Conservation (phyloP, 2,797 vertebrate genomes). For the Schizothorax lantsangensis region DNA sequence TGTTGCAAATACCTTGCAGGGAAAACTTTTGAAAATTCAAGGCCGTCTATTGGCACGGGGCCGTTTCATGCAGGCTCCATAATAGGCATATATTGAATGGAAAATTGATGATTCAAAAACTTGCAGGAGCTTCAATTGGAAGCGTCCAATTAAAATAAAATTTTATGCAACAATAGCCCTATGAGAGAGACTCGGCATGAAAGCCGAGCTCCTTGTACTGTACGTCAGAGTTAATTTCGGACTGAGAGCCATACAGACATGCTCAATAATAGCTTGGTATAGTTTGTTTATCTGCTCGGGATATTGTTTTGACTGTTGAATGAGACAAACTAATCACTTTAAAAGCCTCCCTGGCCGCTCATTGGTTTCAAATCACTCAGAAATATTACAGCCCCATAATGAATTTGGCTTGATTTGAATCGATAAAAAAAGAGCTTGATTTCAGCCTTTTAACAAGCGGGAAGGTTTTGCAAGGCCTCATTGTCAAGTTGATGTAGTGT, state of each 20-base stretch:
- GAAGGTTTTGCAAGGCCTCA: not conserved
- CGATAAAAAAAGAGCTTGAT: conserved; percentile 34
- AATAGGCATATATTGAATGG: conserved; percentile 54
- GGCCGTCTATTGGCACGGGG: conserved; percentile 37
- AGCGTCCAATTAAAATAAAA: conserved; percentile 60
- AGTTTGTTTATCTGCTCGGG: conserved; percentile 15
- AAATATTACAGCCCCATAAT: conserved; percentile 35
- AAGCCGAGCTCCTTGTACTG: conserved; percentile 39
- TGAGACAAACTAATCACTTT: conserved; percentile 45
- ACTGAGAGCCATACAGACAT: not conserved
- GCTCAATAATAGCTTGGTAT: conserved; percentile 22
- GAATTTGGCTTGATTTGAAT: conserved; percentile 45
- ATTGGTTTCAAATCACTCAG: conserved; percentile 38
- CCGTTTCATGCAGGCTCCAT: conserved; percentile 25
- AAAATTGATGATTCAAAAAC: conserved; percentile 56
- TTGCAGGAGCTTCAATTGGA: conserved; percentile 50
- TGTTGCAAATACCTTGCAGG: conserved; percentile 52
- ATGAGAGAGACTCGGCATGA: conserved; percentile 40
- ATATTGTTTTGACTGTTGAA: conserved; percentile 39
- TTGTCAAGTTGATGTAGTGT: conserved; percentile 19
- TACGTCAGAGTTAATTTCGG: conserved; percentile 26
- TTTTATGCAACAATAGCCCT: conserved; percentile 51
- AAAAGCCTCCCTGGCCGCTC: conserved; percentile 35
- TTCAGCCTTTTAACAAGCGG: conserved; percentile 34
- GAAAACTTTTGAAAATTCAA: conserved; percentile 49